Evolutionary conservation across 2,113 vertebrate species (phyloP), one percentile per base, ranked within the genome.

Genomic region (Neodontobutis hainanensis): DNA sequence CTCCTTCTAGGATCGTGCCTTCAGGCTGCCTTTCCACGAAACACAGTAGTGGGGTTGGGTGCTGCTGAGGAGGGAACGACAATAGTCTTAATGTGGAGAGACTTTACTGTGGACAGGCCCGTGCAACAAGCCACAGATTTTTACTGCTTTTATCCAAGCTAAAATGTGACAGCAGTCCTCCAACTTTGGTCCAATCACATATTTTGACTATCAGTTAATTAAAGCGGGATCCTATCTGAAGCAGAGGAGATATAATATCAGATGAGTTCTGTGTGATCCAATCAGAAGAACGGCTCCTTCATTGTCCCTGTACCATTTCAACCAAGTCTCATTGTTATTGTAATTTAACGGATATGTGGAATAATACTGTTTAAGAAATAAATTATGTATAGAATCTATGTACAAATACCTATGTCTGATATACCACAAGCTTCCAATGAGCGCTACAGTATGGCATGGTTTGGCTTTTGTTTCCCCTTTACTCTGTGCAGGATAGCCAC

Each of bases 1-100:
- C 89, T 89, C 88, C 86, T 90, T 90, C 90, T 83, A 91, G 89
- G 83, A 91, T 86, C 74, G 45, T 34, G 87, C 85, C 92, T 90
- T 56, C 68, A 15, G 91, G 91, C 86, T 61, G 46, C 51, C 19
- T 80, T 89, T 91, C 86, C 81, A 78, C 73, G 72, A 90, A 85
- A 86, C 66, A 83, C 84, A 66, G 68, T 57, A 81, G 68, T 35
- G 68, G 73, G 78, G 75, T 49, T 76, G 77, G 62, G 68, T 32
- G 77, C 53, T 11, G 59, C 59, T 65, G 60, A 61, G 57, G 60
- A 60, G 61, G 42, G 50, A 35, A 35, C 56, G 75, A 85, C 83
- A 84, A 85, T 70, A 52, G 70, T 16, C 34, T 60, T 5, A 10
- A 46, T 63, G 79, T 19, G 56, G 61, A 45, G 48, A 62, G 62